phyloP scores from a whole-genome alignment of 2,797 vertebrate species.

The Xyrichtys novacula region DNA sequence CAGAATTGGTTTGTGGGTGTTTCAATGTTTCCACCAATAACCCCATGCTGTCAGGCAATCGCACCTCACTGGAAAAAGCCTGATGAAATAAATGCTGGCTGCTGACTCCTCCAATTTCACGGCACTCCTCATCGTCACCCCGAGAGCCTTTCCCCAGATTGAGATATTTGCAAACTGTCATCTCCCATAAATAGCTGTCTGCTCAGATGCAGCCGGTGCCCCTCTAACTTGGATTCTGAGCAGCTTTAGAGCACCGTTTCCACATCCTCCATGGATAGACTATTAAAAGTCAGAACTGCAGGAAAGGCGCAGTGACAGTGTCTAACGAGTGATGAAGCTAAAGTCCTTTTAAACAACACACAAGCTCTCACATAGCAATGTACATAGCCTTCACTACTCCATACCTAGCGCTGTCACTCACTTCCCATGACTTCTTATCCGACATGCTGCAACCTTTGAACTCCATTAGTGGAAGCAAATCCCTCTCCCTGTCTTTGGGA shows the following conservation, averaged over 20 bases:
- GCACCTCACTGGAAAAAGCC: slow-evolving; percentile 89
- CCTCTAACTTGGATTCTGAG: slow-evolving; percentile 76
- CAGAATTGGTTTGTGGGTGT: slow-evolving; percentile 71
- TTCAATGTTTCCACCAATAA: slow-evolving; percentile 79
- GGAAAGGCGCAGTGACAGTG: slow-evolving; percentile 54
- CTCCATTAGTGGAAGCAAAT: slow-evolving; percentile 84
- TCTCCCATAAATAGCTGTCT: slow-evolving; percentile 96
- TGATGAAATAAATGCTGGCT: slow-evolving; percentile 96
- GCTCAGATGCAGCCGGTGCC: slow-evolving; percentile 84
- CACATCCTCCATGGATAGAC: slow-evolving; percentile 60
- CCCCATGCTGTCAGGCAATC: slow-evolving; percentile 88
- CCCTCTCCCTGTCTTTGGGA: slow-evolving; percentile 77
- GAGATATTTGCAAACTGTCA: slow-evolving; percentile 99
- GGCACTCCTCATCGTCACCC: slow-evolving; percentile 90
- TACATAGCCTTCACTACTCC: slow-evolving; percentile 64
- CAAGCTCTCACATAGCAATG: slow-evolving; percentile 45
- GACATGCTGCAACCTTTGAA: slow-evolving; percentile 85
- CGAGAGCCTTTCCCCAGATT: slow-evolving; percentile 92
- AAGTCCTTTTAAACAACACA: slow-evolving; percentile 59
- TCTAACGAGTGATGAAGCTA: slow-evolving; percentile 59
- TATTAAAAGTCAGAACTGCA: slow-evolving; percentile 68
- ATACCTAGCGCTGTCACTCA: slow-evolving; percentile 74
- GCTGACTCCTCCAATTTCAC: slow-evolving; percentile 96
- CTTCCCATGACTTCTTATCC: slow-evolving; percentile 75
- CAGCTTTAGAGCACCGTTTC: slow-evolving; percentile 67